These are phyloP conservation scores for Salpingus planirostris DNA, from an alignment of 2,888 invertebrate genomes.

Conservation along the genomic window DNA sequence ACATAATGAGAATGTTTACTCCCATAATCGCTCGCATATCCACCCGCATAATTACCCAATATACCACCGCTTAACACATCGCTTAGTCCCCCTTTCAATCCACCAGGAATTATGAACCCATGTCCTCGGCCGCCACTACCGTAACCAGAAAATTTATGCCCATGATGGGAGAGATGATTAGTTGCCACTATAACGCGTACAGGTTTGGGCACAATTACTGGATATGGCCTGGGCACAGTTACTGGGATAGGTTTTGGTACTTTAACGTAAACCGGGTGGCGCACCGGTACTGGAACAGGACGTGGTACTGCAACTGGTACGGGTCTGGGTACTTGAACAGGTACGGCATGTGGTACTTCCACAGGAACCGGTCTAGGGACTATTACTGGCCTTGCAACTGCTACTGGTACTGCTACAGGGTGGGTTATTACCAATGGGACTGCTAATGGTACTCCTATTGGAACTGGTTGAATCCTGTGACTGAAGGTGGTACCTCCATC, in stretches of 20 bases:
- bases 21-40: slow-evolving; percentile 12
- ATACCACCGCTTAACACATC: no score
- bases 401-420: slow-evolving; percentile 29
- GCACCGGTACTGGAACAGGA: slow-evolving; percentile 28
- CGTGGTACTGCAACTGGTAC: slow-evolving; percentile 29
- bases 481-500: slow-evolving; percentile 28
- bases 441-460: slow-evolving; percentile 30
- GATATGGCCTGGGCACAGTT: slow-evolving; percentile 30
- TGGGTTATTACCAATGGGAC: slow-evolving; percentile 25
- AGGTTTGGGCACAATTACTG: slow-evolving; percentile 29
- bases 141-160: slow-evolving; percentile 10
- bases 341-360: slow-evolving; percentile 32
- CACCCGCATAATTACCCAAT: slow-evolving; percentile 6
- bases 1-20: slow-evolving; percentile 11
- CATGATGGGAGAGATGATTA: no score
- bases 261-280: slow-evolving; percentile 29
- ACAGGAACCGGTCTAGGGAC: slow-evolving; percentile 30
- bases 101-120: no score
- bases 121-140: slow-evolving; percentile 5
- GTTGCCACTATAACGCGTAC: slow-evolving; percentile 29
- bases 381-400: slow-evolving; percentile 29
- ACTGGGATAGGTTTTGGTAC: slow-evolving; percentile 31
- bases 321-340: slow-evolving; percentile 27
- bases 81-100: no score
- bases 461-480: slow-evolving; percentile 26